phyloP scores from a whole-genome alignment of 2,113 vertebrate species.

The Sminthopsis crassicaudata region DNA sequence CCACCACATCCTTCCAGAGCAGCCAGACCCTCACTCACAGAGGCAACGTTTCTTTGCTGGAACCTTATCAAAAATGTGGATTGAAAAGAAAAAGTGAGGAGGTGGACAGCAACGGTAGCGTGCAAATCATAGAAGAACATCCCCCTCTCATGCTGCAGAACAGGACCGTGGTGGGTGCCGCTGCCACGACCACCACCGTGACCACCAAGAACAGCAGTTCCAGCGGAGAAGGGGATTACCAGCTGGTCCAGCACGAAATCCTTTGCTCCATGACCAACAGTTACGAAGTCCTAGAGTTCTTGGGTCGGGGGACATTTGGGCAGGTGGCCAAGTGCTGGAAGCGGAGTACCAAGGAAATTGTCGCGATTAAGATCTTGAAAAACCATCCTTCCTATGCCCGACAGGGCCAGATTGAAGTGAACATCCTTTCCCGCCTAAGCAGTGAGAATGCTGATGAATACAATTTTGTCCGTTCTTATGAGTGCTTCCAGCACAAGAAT shows the following conservation, averaged over 20 bases:
- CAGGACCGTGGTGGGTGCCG: slow-evolving; percentile 91
- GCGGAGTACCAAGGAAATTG: slow-evolving; percentile 97
- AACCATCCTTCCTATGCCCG: slow-evolving; percentile 98
- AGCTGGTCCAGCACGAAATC: slow-evolving; percentile 98
- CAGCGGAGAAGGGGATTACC: slow-evolving; percentile 97
- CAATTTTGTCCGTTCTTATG: slow-evolving; percentile 98
- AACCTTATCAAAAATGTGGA: slow-evolving; percentile 94
- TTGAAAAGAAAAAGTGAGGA: slow-evolving; percentile 99
- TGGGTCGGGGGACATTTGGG: slow-evolving; percentile 96
- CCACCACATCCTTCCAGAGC: slow-evolving; percentile 88
- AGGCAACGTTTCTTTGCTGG: slow-evolving; percentile 90
- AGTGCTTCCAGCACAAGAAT: slow-evolving; percentile 99
- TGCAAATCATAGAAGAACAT: slow-evolving; percentile 98
- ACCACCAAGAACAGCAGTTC: slow-evolving; percentile 97
- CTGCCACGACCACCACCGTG: slow-evolving; percentile 93
- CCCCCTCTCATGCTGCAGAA: slow-evolving; percentile 97
- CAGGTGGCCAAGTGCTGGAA: slow-evolving; percentile 99
- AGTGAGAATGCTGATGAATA: slow-evolving; percentile 98
- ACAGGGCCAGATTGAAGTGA: slow-evolving; percentile 98
- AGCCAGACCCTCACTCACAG: slow-evolving; percentile 87
- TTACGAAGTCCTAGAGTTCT: slow-evolving; percentile 98
- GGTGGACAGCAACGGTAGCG: slow-evolving; percentile 98
- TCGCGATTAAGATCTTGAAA: slow-evolving; percentile 98
- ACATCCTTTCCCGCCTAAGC: slow-evolving; percentile 96
- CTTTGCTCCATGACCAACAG: slow-evolving; percentile 98